Percentiles rank a stretch among this genome's conserved stretches.
Conservation (phyloP, 2,797 vertebrate genomes). For the Discoglossus pictus region DNA sequence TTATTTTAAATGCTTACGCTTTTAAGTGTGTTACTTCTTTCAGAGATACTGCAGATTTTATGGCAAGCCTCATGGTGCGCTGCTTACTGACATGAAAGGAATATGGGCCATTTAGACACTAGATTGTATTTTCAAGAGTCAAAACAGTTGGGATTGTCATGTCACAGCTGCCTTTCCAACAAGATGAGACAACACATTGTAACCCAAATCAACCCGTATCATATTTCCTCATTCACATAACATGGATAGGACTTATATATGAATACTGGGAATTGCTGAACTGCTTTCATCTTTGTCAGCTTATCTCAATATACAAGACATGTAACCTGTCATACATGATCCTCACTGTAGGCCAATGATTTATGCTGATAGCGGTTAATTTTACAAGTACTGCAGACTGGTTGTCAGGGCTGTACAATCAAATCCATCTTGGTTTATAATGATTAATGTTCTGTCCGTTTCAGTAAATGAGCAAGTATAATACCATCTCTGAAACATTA, state of each 20-base stretch:
- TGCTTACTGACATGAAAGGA: too few relatives aligned
- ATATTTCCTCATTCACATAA: too few relatives aligned
- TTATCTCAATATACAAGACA: constrained; percentile 31
- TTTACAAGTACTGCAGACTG: constrained; percentile 36
- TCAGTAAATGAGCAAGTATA: constrained; percentile 41
- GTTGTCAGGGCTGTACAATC: constrained; percentile 51
- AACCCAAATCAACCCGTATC: too few relatives aligned
- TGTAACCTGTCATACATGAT: constrained; percentile 39
- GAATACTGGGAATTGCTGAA: not conserved
- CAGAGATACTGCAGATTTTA: too few relatives aligned
- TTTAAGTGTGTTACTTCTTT: too few relatives aligned
- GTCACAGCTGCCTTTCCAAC: too few relatives aligned
- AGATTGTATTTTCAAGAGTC: too few relatives aligned
- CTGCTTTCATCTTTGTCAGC: constrained; percentile 1
- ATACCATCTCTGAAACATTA: constrained; percentile 47
- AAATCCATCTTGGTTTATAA: constrained; percentile 46
- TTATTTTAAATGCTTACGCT: too few relatives aligned
- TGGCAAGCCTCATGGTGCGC: too few relatives aligned
- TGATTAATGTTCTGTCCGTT: constrained; percentile 39
- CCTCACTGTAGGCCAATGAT: constrained; percentile 48
- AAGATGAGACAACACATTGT: too few relatives aligned
- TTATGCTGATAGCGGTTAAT: constrained; percentile 46
- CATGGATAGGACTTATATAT: constrained; percentile 4
- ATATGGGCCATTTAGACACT: too few relatives aligned
- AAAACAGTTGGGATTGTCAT: too few relatives aligned